These are phyloP conservation scores for Mastomys coucha DNA, from an alignment of 2,113 vertebrate species.

Conservation along the genomic window DNA sequence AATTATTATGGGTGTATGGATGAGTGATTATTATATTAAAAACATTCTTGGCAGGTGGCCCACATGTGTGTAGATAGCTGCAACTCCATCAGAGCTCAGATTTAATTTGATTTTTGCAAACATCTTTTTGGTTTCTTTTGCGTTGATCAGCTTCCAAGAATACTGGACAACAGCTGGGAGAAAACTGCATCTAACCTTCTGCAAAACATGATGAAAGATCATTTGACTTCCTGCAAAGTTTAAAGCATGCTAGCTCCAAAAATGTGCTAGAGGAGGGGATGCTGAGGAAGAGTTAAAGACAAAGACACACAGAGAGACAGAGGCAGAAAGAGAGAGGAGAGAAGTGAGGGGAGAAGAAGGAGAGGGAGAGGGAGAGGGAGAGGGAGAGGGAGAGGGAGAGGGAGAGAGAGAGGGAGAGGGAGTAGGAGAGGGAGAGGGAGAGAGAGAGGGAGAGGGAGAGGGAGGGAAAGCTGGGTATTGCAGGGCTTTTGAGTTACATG, in stretches of 20 bases:
- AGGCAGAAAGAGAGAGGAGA: too few relatives aligned
- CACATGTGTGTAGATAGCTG: constrained; percentile 46
- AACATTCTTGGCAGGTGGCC: constrained; percentile 80
- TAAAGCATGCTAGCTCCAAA: background rate
- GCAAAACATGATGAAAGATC: constrained; percentile 27
- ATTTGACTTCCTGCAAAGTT: constrained; percentile 35
- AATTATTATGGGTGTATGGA: constrained; percentile 83
- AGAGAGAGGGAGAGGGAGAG: background rate
- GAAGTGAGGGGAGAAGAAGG: background rate
- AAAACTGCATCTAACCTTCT: constrained; percentile 19
- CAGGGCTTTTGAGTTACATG: background rate
- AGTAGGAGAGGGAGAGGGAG: too few relatives aligned
- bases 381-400: background rate
- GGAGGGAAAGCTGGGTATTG: background rate
- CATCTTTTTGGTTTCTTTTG: constrained; percentile 75
- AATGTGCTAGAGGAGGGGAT: background rate
- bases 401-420: background rate
- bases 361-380: background rate
- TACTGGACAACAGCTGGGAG: constrained; percentile 68
- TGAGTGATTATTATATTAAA: constrained; percentile 84
- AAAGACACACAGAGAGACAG: background rate
- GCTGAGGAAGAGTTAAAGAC: background rate
- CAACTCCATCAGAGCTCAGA: constrained; percentile 66
- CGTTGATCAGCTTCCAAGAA: constrained; percentile 64
- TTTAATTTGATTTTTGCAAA: constrained; percentile 84